Conservation (phyloP, 2,888 invertebrate genomes). For the Melinaea menophilus region DNA sequence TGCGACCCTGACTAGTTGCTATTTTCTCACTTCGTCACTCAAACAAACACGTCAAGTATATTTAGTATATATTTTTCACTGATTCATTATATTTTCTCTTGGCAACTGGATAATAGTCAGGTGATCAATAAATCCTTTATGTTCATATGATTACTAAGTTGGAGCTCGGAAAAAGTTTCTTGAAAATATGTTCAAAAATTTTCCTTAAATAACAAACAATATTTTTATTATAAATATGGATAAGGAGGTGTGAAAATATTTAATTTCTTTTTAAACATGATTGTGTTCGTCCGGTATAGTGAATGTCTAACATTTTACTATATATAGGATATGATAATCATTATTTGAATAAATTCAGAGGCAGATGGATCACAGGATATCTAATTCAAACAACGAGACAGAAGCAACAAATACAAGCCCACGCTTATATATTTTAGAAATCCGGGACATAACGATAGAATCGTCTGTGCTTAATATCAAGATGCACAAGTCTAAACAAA, state of each 20-base stretch:
- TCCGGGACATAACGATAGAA: slow-evolving; percentile 10
- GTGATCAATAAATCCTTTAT: slow-evolving; percentile 52
- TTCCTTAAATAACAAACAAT: no score
- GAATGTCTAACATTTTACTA: background rate
- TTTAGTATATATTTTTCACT: slow-evolving; percentile 20
- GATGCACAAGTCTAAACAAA: slow-evolving; percentile 6
- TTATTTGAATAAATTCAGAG: slow-evolving; percentile 8
- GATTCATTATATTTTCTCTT: slow-evolving; percentile 41
- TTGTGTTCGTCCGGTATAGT: background rate
- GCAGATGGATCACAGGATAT: slow-evolving; percentile 43
- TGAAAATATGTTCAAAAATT: background rate
- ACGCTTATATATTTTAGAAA: slow-evolving; percentile 14
- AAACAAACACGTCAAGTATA: slow-evolving; percentile 16
- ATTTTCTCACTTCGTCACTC: slow-evolving; percentile 18
- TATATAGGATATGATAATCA: background rate
- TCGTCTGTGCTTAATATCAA: slow-evolving; percentile 11
- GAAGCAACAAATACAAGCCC: slow-evolving; percentile 21
- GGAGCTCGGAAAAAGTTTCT: no score
- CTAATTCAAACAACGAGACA: slow-evolving; percentile 42
- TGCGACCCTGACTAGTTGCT: background rate
- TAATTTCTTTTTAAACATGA: no score
- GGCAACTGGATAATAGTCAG: slow-evolving; percentile 59
- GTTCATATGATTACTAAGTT: no score
- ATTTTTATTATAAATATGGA: no score
- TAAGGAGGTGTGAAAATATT: no score